A percentile compares a stretch with the other conserved stretches of the same genome.
Conservation (phyloP, 2,113 vertebrate species). For the Labrus mixtus region DNA sequence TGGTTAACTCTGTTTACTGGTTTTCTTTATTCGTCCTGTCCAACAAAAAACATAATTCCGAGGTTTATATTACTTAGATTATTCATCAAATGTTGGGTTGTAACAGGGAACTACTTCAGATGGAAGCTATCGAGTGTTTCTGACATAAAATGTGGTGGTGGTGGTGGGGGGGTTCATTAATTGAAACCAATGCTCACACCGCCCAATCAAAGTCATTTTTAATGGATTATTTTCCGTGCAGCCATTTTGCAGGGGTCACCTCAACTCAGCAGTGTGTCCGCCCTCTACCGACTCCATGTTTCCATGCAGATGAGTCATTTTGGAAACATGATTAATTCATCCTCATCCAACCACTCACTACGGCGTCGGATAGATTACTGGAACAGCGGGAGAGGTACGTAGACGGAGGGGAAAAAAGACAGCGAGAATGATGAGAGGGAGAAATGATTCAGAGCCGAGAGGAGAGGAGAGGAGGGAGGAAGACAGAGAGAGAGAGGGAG, state of each 20-base stretch:
- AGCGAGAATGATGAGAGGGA: slow-evolving; percentile 34
- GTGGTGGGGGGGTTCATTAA: slow-evolving; percentile 18
- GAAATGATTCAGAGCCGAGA: slow-evolving; percentile 16
- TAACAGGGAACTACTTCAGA: not conserved
- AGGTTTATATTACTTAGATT: too few relatives aligned
- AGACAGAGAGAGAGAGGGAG: not conserved
- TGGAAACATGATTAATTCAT: slow-evolving; percentile 70
- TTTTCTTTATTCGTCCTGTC: too few relatives aligned
- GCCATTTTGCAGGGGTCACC: slow-evolving; percentile 52
- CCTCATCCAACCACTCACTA: slow-evolving; percentile 49
- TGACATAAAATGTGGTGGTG: too few relatives aligned
- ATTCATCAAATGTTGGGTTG: slow-evolving; percentile 4
- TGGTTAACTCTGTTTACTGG: slow-evolving; percentile 41
- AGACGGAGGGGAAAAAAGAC: slow-evolving; percentile 19
- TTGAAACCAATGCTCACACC: slow-evolving; percentile 8
- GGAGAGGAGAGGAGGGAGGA: not conserved
- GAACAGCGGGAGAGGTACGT: slow-evolving; percentile 56
- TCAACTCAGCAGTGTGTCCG: slow-evolving; percentile 25
- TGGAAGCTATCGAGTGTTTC: not conserved
- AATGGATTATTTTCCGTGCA: slow-evolving; percentile 53
- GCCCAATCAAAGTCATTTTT: slow-evolving; percentile 29
- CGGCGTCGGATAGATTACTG: slow-evolving; percentile 54
- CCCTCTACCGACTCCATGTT: slow-evolving; percentile 55
- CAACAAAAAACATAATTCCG: too few relatives aligned
- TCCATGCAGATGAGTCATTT: slow-evolving; percentile 59